Conservation (phyloP, 2,113 vertebrate genomes). For the Ginglymostoma cirratum region DNA sequence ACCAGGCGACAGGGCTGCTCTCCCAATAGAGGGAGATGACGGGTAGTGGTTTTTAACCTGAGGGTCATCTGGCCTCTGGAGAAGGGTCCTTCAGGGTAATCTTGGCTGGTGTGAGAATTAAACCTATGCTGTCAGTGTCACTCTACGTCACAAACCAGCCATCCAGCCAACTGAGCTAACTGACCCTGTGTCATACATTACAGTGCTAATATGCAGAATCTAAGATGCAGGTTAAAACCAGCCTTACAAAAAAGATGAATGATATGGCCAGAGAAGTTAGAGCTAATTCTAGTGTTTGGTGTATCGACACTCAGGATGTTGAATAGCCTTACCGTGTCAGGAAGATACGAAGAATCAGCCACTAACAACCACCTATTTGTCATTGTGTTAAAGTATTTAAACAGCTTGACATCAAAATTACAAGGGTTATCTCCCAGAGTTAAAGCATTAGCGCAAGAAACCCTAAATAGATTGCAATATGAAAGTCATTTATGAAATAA, state of each 20-base stretch:
- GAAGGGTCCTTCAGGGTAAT: too few relatives aligned
- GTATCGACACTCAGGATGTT: not conserved
- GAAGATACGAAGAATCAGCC: not conserved
- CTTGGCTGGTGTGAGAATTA: too few relatives aligned
- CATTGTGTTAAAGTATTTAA: not conserved
- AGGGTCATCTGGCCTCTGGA: too few relatives aligned
- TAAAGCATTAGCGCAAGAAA: not conserved
- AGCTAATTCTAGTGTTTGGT: not conserved
- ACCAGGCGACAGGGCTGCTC: too few relatives aligned
- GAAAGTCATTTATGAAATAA: not conserved
- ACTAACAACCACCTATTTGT: not conserved
- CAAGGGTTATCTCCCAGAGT: not conserved
- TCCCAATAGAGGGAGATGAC: too few relatives aligned
- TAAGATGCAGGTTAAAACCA: not conserved
- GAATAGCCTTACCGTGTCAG: not conserved
- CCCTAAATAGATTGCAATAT: not conserved
- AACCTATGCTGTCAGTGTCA: too few relatives aligned
- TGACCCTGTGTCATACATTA: not conserved
- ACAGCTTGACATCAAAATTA: not conserved
- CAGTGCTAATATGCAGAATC: not conserved
- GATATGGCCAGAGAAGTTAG: not conserved
- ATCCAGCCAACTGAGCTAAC: too few relatives aligned
- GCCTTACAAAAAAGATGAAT: not conserved
- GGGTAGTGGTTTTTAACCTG: too few relatives aligned
- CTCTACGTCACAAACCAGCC: too few relatives aligned